Evolutionary conservation across 2,113 vertebrate species (phyloP).

Genomic region (Climacteris rufus): DNA sequence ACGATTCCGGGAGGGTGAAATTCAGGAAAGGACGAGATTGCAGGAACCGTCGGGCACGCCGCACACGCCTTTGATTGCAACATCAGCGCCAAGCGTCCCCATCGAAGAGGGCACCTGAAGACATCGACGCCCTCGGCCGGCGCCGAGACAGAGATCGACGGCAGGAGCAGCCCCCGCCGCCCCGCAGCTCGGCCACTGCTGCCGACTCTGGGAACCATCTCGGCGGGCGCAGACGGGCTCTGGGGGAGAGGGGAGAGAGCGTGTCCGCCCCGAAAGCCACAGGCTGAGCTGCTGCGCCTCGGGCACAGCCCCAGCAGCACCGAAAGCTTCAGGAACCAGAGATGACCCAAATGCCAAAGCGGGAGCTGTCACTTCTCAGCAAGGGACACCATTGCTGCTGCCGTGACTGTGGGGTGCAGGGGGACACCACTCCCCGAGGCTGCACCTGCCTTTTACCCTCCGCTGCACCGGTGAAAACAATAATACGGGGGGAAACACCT

Average conservation of each 20-base stretch:
- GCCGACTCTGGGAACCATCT: background rate
- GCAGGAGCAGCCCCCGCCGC: background rate
- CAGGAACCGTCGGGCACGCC: background rate
- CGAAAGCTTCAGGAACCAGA: background rate
- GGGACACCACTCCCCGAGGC: too few relatives aligned
- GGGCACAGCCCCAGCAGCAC: background rate
- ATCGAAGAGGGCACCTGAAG: background rate
- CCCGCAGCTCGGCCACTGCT: background rate
- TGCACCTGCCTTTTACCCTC: background rate
- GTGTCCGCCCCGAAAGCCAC: background rate
- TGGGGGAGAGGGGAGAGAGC: background rate
- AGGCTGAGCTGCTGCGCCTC: background rate
- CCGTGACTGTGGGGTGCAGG: background rate
- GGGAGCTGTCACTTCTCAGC: background rate
- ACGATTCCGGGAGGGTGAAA: background rate
- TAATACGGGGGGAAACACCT: rapidly evolving
- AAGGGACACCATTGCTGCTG: background rate
- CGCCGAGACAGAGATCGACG: rapidly evolving
- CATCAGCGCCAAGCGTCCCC: background rate
- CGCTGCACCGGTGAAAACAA: background rate
- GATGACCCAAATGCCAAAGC: background rate
- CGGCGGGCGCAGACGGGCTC: rapidly evolving
- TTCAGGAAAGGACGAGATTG: background rate
- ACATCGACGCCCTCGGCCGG: background rate
- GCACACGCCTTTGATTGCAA: background rate